phyloP scores from a whole-genome alignment of 2,888 invertebrate species.

The Heliconius erato region DNA sequence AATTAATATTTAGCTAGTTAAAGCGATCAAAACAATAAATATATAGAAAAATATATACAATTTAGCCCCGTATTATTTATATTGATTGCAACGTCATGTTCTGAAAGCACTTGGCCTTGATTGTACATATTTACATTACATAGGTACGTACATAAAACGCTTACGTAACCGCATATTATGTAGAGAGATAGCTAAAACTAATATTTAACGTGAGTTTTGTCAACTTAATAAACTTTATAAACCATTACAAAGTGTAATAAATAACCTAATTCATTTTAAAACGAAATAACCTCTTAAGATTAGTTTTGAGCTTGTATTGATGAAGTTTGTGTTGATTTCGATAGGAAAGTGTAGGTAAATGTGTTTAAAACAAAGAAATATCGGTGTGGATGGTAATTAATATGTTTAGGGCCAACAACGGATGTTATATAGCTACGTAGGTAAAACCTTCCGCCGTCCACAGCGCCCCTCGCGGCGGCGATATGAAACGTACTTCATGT shows the following conservation, averaged over 20 bases:
- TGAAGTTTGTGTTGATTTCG: constrained; percentile 72
- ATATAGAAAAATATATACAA: constrained; percentile 40
- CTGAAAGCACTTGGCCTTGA: constrained; percentile 78
- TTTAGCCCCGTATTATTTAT: constrained; percentile 50
- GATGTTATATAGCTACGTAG: constrained; percentile 85
- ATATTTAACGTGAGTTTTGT: constrained; percentile 60
- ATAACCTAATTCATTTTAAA: constrained; percentile 54
- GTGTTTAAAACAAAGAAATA: constrained; percentile 81
- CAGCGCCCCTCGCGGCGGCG: constrained; percentile 80
- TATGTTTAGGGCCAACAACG: constrained; percentile 80
- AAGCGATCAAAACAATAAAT: constrained; percentile 38
- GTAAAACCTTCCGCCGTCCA: constrained; percentile 85
- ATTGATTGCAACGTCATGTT: constrained; percentile 51
- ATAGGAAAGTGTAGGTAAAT: constrained; percentile 72
- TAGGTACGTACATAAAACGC: constrained; percentile 65
- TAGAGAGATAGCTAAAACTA: constrained; percentile 68
- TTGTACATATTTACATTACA: constrained; percentile 65
- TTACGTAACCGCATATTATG: constrained; percentile 74
- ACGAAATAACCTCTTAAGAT: constrained; percentile 72
- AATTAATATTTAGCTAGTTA: not conserved
- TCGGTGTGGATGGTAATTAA: constrained; percentile 79
- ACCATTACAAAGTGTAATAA: constrained; percentile 50
- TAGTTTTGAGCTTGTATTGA: constrained; percentile 50
- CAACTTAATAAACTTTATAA: constrained; percentile 64
- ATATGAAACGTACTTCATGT: constrained; percentile 80